Percentiles rank a stretch among this genome's conserved stretches.
Conservation (phyloP, 92 coral and sea anemone genomes). For the Porites divaricata region DNA sequence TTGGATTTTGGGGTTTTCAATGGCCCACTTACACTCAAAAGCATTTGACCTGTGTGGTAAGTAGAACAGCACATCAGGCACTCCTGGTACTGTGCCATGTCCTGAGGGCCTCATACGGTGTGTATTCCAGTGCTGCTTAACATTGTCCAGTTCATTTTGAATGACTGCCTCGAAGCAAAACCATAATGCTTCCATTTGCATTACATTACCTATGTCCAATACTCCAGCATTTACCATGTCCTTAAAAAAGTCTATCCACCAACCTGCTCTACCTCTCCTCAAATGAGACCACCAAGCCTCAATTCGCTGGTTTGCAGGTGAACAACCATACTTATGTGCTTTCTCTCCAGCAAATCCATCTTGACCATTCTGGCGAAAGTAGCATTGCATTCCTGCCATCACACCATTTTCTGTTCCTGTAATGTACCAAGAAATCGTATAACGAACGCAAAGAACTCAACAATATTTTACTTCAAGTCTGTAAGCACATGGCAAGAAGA, state of each 20-base stretch:
- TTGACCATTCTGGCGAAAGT: constrained; percentile 33
- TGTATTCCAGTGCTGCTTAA: constrained; percentile 72
- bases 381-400: constrained; percentile 58
- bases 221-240: constrained; percentile 43
- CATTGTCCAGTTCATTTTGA: constrained; percentile 71
- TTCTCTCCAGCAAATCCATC: constrained; percentile 56
- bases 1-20: constrained; percentile 42
- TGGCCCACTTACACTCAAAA: constrained; percentile 54
- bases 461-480: no score
- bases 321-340: constrained; percentile 71
- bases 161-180: constrained; percentile 49
- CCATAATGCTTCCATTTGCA: constrained; percentile 45
- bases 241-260: constrained; percentile 65
- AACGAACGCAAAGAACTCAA: no score
- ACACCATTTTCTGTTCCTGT: constrained; percentile 63
- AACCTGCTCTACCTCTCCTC: constrained; percentile 47
- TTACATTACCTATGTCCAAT: constrained; percentile 60
- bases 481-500: no score
- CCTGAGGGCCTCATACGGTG: constrained; percentile 67
- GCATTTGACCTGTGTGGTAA: constrained; percentile 69
- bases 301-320: constrained; percentile 57
- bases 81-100: constrained; percentile 76
- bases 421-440: no score
- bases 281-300: constrained; percentile 65
- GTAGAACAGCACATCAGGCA: constrained; percentile 67